These are phyloP conservation scores for Pterostichus niger DNA, from an alignment of 2,888 invertebrate species.

Conservation along the genomic window DNA sequence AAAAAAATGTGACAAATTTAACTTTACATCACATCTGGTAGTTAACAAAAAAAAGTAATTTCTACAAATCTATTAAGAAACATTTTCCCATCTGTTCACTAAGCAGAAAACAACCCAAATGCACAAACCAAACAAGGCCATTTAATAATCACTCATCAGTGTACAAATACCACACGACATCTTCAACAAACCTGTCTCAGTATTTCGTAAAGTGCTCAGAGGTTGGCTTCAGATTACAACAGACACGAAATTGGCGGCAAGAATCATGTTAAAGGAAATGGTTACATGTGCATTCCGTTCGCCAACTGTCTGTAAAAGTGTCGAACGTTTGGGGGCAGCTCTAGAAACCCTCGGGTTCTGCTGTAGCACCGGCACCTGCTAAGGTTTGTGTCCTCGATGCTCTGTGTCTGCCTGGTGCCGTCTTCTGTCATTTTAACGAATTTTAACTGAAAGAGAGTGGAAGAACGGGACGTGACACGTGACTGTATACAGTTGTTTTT, in stretches of 20 bases:
- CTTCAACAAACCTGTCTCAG: conserved; percentile 9
- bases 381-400: background rate
- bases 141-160: conserved; percentile 30
- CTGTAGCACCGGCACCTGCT: conserved; percentile 8
- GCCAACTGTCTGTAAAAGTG: conserved; percentile 44
- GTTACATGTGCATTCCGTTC: conserved; percentile 34
- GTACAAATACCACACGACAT: conserved; percentile 23
- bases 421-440: background rate
- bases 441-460: conserved; percentile 5
- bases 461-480: background rate
- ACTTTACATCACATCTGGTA: conserved; percentile 7
- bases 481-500: no score
- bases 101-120: no score
- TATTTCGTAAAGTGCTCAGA: background rate
- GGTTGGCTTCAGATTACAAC: conserved; percentile 13
- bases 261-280: conserved; percentile 35
- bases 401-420: no score
- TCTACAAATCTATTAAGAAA: conserved; percentile 14
- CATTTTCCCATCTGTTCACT: conserved; percentile 4
- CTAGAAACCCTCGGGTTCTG: conserved; percentile 2
- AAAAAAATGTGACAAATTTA: background rate
- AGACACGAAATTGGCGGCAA: conserved; percentile 39
- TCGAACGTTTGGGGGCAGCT: background rate
- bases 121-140: conserved; percentile 12
- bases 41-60: conserved; percentile 16